Conservation (phyloP, 2,888 invertebrate genomes). For the Pseudoips prasinana region DNA sequence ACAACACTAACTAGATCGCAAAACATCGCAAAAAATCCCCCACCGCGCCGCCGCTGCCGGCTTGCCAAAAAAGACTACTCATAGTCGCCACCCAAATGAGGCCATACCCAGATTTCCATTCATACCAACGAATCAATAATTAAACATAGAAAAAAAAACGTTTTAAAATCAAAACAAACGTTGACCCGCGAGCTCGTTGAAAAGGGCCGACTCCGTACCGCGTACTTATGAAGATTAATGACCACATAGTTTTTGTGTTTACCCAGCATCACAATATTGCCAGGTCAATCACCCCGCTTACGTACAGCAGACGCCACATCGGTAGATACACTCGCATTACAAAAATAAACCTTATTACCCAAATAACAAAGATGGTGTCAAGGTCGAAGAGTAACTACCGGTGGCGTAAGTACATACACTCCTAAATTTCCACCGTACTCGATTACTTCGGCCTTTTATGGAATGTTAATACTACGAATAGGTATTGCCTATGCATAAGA, state of each 20-base stretch:
- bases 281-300: slow-evolving; percentile 32
- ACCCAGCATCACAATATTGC: slow-evolving; percentile 34
- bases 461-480: slow-evolving; percentile 23
- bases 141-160: slow-evolving; percentile 2
- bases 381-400: too few relatives aligned
- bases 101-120: too few relatives aligned
- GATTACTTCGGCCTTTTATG: slow-evolving; percentile 27
- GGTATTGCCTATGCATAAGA: slow-evolving; percentile 17
- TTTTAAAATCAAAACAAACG: slow-evolving; percentile 18
- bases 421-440: slow-evolving; percentile 36
- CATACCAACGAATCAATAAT: too few relatives aligned
- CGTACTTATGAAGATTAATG: slow-evolving; percentile 36
- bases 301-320: too few relatives aligned
- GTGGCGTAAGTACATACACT: slow-evolving; percentile 28
- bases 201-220: slow-evolving; percentile 22
- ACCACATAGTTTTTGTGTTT: slow-evolving; percentile 32
- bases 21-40: too few relatives aligned
- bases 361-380: too few relatives aligned
- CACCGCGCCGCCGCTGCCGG: too few relatives aligned
- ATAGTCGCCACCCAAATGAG: too few relatives aligned
- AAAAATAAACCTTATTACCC: too few relatives aligned
- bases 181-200: slow-evolving; percentile 20
- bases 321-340: too few relatives aligned
- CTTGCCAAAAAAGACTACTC: too few relatives aligned
- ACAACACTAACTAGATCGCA: too few relatives aligned